Evolutionary conservation across 1,140 invertebrate species (phyloP).

Genomic region (Drosophila teissieri): DNA sequence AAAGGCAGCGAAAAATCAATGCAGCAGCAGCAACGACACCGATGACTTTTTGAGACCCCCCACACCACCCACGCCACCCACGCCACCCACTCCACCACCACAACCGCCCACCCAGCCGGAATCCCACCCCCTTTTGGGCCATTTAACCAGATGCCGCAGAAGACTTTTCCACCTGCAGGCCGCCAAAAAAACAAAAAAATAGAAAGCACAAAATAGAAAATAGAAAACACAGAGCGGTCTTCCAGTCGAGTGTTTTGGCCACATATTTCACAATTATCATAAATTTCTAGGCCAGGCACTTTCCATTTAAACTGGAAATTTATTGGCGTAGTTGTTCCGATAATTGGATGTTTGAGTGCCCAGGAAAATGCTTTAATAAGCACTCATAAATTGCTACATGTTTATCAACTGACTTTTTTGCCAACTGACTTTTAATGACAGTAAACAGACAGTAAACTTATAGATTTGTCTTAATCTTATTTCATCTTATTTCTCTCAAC

Average conservation of each 20-base stretch:
- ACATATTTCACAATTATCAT: slow-evolving; percentile 48
- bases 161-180: slow-evolving; percentile 2
- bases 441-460: too few relatives aligned
- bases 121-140: neutral
- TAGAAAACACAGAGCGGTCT: neutral
- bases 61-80: neutral
- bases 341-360: slow-evolving; percentile 20
- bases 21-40: slow-evolving; percentile 33
- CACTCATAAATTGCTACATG: too few relatives aligned
- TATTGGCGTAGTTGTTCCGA: slow-evolving; percentile 26
- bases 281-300: slow-evolving; percentile 22
- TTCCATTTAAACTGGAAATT: slow-evolving; percentile 17
- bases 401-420: too few relatives aligned
- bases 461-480: too few relatives aligned
- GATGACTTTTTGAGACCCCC: neutral
- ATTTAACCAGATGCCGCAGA: slow-evolving; percentile 2
- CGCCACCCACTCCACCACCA: neutral
- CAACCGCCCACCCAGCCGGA: neutral
- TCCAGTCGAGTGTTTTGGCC: neutral
- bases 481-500: too few relatives aligned
- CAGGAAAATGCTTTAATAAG: neutral
- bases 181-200: neutral
- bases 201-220: neutral
- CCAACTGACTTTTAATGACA: too few relatives aligned
- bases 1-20: slow-evolving; percentile 64